These are phyloP conservation scores for Pseudorasbora parva DNA, from an alignment of 2,113 vertebrate genomes.

Conservation along the genomic window DNA sequence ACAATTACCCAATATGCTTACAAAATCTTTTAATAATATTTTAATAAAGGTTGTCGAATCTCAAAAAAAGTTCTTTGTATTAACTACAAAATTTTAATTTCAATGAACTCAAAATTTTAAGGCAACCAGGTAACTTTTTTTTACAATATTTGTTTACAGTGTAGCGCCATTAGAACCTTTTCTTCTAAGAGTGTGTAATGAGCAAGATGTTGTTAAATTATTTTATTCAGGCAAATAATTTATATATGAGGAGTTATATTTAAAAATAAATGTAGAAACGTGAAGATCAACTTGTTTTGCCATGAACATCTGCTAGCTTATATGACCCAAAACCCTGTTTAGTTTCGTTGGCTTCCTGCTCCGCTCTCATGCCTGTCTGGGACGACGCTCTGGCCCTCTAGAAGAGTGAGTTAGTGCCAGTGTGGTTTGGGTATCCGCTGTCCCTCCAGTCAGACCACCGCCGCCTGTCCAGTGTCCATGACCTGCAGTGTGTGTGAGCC, in stretches of 20 bases:
- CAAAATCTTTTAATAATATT: no score
- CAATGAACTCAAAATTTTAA: no score
- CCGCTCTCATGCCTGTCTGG: slow-evolving; percentile 1
- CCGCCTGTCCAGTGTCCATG: slow-evolving; percentile 39
- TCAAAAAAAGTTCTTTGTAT: no score
- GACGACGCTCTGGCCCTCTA: slow-evolving; percentile 30
- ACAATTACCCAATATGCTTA: no score
- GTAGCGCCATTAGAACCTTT: no score
- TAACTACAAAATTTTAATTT: no score
- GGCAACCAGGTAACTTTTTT: no score
- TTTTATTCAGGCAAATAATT: not conserved
- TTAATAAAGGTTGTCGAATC: no score
- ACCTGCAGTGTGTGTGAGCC: slow-evolving; percentile 40
- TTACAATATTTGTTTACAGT: no score
- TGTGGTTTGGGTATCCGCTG: slow-evolving; percentile 43
- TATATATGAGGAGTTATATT: no score
- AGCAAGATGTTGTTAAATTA: not conserved
- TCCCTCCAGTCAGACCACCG: slow-evolving; percentile 48
- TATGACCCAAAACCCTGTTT: slow-evolving; percentile 54
- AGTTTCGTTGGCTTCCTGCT: slow-evolving; percentile 46
- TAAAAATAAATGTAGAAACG: not conserved
- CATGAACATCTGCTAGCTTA: slow-evolving; percentile 47
- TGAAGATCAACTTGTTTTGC: not conserved
- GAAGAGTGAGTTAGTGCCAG: slow-evolving; percentile 48
- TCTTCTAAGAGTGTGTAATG: no score